Evolutionary conservation across 2,113 vertebrate genomes (phyloP), one percentile per base, ranked within the genome.

Genomic region (Sakesphorus luctuosus): DNA sequence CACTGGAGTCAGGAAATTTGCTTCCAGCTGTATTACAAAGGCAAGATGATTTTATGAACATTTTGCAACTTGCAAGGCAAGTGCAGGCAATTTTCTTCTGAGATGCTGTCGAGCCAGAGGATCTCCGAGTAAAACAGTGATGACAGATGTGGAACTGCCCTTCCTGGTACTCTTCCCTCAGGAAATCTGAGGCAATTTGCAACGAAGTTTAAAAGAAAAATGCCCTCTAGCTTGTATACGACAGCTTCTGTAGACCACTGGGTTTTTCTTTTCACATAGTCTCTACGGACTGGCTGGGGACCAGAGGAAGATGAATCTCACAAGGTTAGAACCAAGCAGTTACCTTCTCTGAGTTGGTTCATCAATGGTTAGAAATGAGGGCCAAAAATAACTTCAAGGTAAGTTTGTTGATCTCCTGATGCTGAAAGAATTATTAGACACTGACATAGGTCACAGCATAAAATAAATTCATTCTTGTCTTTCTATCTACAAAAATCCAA

Each of bases 121-220:
- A 74, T 73, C 63, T 77, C 49, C 29, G 35, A 94, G 62, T 56
- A 90, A 78, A 94, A 81, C 23, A 66, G 74, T 26, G 61, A 87
- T 81, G 87, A 94, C 77, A 84, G 87, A 86, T 59, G 53, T 40
- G 38, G 56, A 84, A 59, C 74, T 88, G 40, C 81, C 35, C 50
- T 78, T 93, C 82, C 89, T 36, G 29, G 28, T 84, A 68, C 63
- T 89, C 74, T 87, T 85, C 58, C 71, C 87, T 80, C 62, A 90
- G 81, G 65, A 95, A 90, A 96, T 59, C 28, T 25, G 40, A 87
- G 67, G 65, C 75, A 81, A 76, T 87, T 90, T 87, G 44, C 40
- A 85, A 56, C 18, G 19, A 66, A 18, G 5, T 50, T 74, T 77
- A 0, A 6, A 49, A 87, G 43, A 50, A 33, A 90, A 47, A 24